Evolutionary conservation across 2,113 vertebrate species (phyloP), one percentile per base, ranked within the genome.

Genomic region (Cercopithecus mona): DNA sequence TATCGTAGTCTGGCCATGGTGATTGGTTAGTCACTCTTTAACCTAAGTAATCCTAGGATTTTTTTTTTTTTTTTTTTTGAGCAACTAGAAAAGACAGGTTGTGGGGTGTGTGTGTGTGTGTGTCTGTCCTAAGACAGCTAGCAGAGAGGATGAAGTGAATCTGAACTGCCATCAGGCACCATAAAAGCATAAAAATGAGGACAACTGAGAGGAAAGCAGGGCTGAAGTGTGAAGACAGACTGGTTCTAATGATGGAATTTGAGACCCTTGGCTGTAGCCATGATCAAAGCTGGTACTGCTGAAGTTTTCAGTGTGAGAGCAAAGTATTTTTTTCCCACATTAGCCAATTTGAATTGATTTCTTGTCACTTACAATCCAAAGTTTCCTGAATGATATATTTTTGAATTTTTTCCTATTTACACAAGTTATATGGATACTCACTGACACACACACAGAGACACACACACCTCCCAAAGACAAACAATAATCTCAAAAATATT

Each of bases 21-120:
- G 75, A 59, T 32, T 90, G 6, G 22, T 86, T 91, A 84, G 85
- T 76, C 14, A 52, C 52, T 92, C 22, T 88, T 92, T 82, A 87
- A 95, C 73, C 40, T 88, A 81, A 73, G 45, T 43, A 48, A 88
- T 88, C 27, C 2, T 17, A 45, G 25, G 66, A 93, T 78, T 90
- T 93, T 94, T 55, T 92, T 23, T 90, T 38, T 90, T 93, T 93
- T 92, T 10, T 90, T 93, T 88, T 48, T 90, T 90, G 27, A 90
- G 40, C n/a, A 91, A 79, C 13, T 64, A 61, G 32, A 22, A 85
- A 97, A 92, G 79, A 93, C 38, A 57, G n/a, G 17, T 14, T 90
- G 80, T 27, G 38, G 61, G 22, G 11, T 55, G 10, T 55, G 6
- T 68, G 27, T 87, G 27, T 87, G 6, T 79, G 50, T 57, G 14